Percentiles rank a stretch among this genome's conserved stretches.
phyloP scores from a whole-genome alignment of 2,888 invertebrate genomes.

The Acheta domesticus region DNA sequence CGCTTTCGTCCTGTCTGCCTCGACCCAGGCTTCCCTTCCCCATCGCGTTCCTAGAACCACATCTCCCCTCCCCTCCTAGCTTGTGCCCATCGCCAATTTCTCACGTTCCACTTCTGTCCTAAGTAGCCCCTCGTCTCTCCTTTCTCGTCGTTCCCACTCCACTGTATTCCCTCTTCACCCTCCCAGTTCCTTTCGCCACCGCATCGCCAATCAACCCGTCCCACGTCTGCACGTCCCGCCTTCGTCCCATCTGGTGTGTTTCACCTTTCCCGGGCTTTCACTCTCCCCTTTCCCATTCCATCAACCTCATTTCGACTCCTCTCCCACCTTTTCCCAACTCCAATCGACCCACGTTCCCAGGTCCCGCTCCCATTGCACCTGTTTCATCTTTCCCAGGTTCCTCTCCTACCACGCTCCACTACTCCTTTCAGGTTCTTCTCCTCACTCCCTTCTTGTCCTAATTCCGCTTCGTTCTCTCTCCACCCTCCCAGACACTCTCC shows the following conservation, averaged over 20 bases:
- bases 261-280: too few relatives aligned
- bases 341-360: too few relatives aligned
- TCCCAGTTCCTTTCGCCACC: accelerated
- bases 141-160: too few relatives aligned
- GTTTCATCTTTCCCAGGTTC: neutral
- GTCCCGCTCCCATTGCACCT: too few relatives aligned
- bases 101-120: neutral
- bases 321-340: too few relatives aligned
- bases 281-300: too few relatives aligned
- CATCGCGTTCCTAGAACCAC: neutral
- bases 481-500: too few relatives aligned
- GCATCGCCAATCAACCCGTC: neutral
- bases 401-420: neutral
- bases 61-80: neutral
- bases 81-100: neutral
- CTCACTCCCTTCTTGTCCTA: neutral
- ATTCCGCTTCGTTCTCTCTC: neutral
- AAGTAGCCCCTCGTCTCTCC: too few relatives aligned
- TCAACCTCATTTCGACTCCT: too few relatives aligned
- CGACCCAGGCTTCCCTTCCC: neutral
- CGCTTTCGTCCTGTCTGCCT: neutral
- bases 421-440: neutral
- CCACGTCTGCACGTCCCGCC: neutral
- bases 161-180: too few relatives aligned
- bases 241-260: neutral